Base-by-base conservation (phyloP, 2,888 invertebrate species). In the Lithophane leautieri region DNA sequence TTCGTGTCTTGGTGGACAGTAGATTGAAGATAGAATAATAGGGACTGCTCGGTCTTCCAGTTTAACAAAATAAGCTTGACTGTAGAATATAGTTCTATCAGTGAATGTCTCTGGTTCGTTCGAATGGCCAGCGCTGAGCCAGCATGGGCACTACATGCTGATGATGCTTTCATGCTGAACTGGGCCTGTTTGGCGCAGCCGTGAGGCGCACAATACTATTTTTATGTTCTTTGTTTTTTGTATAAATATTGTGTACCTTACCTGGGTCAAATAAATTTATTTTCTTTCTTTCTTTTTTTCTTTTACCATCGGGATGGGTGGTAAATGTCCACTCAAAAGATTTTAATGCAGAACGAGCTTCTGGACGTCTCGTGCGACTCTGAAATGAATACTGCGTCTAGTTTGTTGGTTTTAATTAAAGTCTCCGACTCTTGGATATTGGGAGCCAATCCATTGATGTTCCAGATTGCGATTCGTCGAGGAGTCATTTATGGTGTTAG, bases 361-460 rank as follows among this genome's bases (percentile, higher is more conserved):
- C 19, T 34, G 16, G 25, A 68, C 11, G n/a, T 25, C 9, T 3
- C 25, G 1, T 56, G 56, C 12, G 7, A 54, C n/a, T 25, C 19
- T 12, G 42, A 54, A 54, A 42, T 68, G 25, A 68, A 16, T 42
- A 40, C 40, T 40, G 42, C 19, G 22, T n/a, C 54, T n/a, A 54
- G n/a, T n/a, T 52, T 54, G 16, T 54, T 40, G 14, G 9, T 3
- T 34, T 54, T 54, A 4, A 19, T 67, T 16, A 52, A n/a, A n/a
- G n/a, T 34, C 14, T 28, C 28, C 22, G 42, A n/a, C 6, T 61
- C 50, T 62, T 61, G n/a, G 16, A 34, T 34, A 50, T 25, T 47
- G 47, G 19, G n/a, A 50, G 70, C 14, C 50, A 62, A 47, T 47
- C 34, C 60, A 50, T 70, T 70, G 60, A 34, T 47, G 16, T 70